Evolutionary conservation across 2,888 invertebrate species (phyloP).

Genomic region (Leucophora obtusa): DNA sequence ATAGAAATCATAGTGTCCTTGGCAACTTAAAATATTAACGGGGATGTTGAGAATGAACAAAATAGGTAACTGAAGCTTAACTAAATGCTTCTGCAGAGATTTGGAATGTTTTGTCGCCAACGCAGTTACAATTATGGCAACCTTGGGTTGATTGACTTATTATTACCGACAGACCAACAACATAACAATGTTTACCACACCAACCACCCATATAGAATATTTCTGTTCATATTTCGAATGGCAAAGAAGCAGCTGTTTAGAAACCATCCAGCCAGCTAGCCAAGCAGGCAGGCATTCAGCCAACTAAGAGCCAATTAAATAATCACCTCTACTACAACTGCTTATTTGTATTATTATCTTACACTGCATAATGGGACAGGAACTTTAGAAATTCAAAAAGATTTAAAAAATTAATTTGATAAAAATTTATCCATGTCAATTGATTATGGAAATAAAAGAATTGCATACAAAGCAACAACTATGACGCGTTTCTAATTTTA

Average conservation of each 20-base stretch:
- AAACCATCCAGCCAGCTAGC: slow-evolving; percentile 40
- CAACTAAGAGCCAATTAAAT: slow-evolving; percentile 62
- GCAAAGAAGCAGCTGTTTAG: neutral
- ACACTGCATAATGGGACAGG: neutral
- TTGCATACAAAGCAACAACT: too few relatives aligned
- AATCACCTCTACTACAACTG: slow-evolving; percentile 49
- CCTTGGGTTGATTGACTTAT: slow-evolving; percentile 65
- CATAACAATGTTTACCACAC: slow-evolving; percentile 50
- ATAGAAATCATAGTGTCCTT: slow-evolving; percentile 30
- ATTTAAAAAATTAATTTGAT: too few relatives aligned
- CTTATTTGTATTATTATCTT: neutral
- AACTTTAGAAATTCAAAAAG: too few relatives aligned
- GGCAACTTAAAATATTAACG: slow-evolving; percentile 13
- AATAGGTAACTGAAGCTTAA: slow-evolving; percentile 42
- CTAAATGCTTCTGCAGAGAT: slow-evolving; percentile 6
- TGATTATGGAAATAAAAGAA: too few relatives aligned
- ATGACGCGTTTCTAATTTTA: too few relatives aligned
- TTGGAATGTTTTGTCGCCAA: slow-evolving; percentile 22
- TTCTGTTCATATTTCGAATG: neutral
- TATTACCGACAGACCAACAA: slow-evolving; percentile 59
- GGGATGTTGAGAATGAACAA: neutral
- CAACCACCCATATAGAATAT: slow-evolving; percentile 21
- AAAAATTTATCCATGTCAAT: too few relatives aligned
- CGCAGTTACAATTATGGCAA: slow-evolving; percentile 50
- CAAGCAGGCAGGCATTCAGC: slow-evolving; percentile 6